Conservation (phyloP, 2,888 invertebrate species). For the Acanthosepion pharaonis region DNA sequence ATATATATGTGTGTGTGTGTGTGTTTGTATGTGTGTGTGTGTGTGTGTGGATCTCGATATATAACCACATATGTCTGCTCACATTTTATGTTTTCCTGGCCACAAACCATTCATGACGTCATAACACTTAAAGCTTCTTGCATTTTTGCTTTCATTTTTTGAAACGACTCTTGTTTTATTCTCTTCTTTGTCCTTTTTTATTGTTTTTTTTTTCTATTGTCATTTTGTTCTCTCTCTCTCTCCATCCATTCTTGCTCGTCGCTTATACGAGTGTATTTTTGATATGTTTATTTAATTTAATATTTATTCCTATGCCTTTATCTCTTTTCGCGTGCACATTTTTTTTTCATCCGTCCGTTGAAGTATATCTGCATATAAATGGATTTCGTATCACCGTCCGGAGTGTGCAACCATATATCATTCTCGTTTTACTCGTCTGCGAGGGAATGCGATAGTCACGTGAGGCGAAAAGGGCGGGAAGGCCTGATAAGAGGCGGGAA, state of each 20-base stretch:
- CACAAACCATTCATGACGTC: too few relatives aligned
- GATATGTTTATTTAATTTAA: not conserved
- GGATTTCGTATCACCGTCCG: not conserved
- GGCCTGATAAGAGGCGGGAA: not conserved
- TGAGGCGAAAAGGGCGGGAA: not conserved
- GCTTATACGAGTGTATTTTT: not conserved
- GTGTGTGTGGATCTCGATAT: not conserved
- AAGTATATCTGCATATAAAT: constrained; percentile 5
- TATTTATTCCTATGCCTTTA: not conserved
- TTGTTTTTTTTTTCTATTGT: too few relatives aligned
- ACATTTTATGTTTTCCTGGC: too few relatives aligned
- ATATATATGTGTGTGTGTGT: not conserved
- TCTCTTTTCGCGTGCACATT: not conserved
- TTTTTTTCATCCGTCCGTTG: not conserved
- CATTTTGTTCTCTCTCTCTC: too few relatives aligned
- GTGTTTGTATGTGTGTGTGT: accelerated
- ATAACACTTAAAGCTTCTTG: too few relatives aligned
- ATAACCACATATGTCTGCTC: not conserved
- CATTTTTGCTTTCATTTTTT: too few relatives aligned
- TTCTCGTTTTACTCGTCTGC: constrained; percentile 2
- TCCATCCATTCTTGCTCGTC: not conserved
- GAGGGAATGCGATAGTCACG: not conserved
- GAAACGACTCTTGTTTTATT: too few relatives aligned
- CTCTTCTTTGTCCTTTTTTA: too few relatives aligned
- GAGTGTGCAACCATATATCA: not conserved